phyloP scores from a whole-genome alignment of 2,113 vertebrate species.

The Axis porcinus region DNA sequence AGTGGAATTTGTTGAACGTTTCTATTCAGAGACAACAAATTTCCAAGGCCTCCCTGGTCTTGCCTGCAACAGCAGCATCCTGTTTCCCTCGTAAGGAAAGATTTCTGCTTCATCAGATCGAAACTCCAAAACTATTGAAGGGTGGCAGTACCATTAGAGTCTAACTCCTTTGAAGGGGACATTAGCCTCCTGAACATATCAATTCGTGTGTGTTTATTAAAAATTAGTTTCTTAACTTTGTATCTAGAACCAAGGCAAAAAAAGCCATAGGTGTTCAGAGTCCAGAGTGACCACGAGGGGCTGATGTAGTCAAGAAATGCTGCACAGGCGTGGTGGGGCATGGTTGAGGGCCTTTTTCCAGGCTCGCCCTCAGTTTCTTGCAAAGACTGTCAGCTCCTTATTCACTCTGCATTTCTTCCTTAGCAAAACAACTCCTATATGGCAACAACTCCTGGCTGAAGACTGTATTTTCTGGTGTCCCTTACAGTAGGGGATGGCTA shows the following conservation, averaged over 20 bases:
- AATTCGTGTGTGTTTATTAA: neutral
- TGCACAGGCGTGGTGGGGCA: neutral
- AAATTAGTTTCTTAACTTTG: neutral
- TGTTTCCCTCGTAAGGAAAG: neutral
- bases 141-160: neutral
- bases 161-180: neutral
- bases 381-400: neutral
- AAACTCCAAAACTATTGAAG: neutral
- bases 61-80: neutral
- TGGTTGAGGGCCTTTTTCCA: neutral
- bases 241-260: neutral
- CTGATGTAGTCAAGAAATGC: neutral
- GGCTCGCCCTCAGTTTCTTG: neutral
- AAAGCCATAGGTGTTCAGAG: neutral
- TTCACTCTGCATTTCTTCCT: neutral
- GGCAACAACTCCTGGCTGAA: neutral
- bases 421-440: neutral
- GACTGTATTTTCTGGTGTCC: neutral
- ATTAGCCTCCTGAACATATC: neutral
- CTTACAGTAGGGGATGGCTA: neutral
- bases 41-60: neutral
- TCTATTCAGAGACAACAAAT: neutral
- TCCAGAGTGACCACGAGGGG: neutral
- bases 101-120: neutral
- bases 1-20: neutral